Conservation (phyloP, 1,140 invertebrate species). For the Papilio aristodemus region DNA sequence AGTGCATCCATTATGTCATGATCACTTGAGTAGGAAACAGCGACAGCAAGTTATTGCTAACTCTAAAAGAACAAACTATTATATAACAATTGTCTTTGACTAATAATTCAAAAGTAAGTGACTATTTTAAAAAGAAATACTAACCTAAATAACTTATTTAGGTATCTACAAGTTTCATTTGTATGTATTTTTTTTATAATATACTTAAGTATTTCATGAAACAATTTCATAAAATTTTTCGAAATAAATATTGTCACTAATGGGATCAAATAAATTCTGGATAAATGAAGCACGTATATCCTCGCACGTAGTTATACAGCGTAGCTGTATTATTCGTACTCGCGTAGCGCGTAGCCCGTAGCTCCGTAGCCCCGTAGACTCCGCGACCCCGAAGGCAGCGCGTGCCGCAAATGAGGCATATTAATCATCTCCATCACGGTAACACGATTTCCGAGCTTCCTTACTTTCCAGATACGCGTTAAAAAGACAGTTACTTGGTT, state of each 20-base stretch:
- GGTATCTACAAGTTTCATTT: too few species aligned
- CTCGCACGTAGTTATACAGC: constrained; percentile 61
- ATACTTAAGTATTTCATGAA: constrained; percentile 35
- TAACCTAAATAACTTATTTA: too few species aligned
- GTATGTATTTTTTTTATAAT: too few species aligned
- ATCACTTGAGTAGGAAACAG: too few species aligned
- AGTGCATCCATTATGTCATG: too few species aligned
- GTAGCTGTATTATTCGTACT: constrained; percentile 49
- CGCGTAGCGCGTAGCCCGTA: constrained; percentile 48
- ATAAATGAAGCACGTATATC: constrained; percentile 71
- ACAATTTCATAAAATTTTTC: constrained; percentile 36
- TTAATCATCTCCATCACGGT: constrained; percentile 75
- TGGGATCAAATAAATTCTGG: constrained; percentile 75
- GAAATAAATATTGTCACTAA: constrained; percentile 71
- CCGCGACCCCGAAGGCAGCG: constrained; percentile 41
- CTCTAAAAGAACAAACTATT: too few species aligned
- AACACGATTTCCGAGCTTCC: constrained; percentile 68
- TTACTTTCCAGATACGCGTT: constrained; percentile 63
- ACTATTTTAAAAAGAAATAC: too few species aligned
- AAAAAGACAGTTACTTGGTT: constrained; percentile 53
- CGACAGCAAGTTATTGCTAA: too few species aligned
- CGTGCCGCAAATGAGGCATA: constrained; percentile 75
- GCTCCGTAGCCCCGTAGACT: constrained; percentile 37
- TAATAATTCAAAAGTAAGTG: too few species aligned
- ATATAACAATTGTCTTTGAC: too few species aligned